Percentiles rank a stretch among this genome's conserved stretches.
Conservation (phyloP, 1,140 invertebrate species). For the Littorina saxatilis region DNA sequence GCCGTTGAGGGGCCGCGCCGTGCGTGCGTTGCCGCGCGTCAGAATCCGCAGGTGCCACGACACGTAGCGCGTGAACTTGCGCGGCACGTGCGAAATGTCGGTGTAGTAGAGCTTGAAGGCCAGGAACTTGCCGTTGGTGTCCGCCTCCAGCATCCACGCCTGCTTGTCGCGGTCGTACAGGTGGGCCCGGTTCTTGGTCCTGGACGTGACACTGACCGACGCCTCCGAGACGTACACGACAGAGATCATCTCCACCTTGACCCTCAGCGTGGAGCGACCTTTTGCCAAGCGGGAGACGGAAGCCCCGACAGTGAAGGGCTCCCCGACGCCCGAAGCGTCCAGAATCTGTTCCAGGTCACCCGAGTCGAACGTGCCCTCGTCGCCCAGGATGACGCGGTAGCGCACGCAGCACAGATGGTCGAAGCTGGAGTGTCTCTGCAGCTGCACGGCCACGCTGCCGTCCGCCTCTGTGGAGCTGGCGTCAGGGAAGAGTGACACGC, state of each 20-base stretch:
- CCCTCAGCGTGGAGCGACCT: constrained; percentile 78
- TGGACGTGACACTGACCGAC: constrained; percentile 74
- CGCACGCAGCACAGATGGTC: constrained; percentile 86
- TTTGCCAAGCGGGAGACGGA: constrained; percentile 56
- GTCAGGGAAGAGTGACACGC: constrained; percentile 84
- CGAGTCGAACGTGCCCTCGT: constrained; percentile 84
- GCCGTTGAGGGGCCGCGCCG: constrained; percentile 82
- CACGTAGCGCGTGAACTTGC: constrained; percentile 87
- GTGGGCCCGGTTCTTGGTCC: constrained; percentile 77
- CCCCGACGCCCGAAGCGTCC: constrained; percentile 78
- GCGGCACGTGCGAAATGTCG: constrained; percentile 89
- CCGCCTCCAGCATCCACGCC: constrained; percentile 88
- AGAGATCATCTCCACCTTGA: constrained; percentile 86
- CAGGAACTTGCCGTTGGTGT: constrained; percentile 85
- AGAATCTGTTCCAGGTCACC: constrained; percentile 87
- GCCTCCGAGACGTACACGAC: constrained; percentile 86
- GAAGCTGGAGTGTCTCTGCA: constrained; percentile 87
- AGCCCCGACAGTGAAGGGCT: constrained; percentile 59
- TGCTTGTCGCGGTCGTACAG: constrained; percentile 91
- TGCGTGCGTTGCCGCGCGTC: constrained; percentile 52
- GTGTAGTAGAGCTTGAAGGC: constrained; percentile 87
- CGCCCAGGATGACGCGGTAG: constrained; percentile 84
- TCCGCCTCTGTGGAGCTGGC: constrained; percentile 73
- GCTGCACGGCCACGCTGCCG: constrained; percentile 77
- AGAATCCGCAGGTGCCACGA: constrained; percentile 82